Base-by-base conservation (phyloP, 2,113 vertebrate genomes). In the Microtus richardsoni region DNA sequence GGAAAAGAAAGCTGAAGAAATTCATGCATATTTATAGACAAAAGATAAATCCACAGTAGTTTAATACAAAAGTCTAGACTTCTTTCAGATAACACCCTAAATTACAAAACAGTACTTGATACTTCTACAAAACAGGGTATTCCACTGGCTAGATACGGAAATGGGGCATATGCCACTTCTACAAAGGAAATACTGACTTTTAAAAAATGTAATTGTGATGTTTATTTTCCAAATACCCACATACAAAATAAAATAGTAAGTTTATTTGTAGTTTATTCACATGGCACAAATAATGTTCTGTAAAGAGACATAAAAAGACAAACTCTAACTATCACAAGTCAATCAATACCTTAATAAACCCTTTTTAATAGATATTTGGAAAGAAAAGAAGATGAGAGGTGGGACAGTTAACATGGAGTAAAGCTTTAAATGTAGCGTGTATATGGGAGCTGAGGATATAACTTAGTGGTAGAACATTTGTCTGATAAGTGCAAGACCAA, bases 111-210 rank as follows among this genome's bases (percentile, higher is more conserved):
- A 95, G 70, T 70, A 13, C 9, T 93, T 93, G 41, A 71, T 58
- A 68, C 3, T 68, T 89, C 13, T 71, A 66, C 39, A 54, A 84
- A 66, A 70, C 10, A 85, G 41, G 94, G 36, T 87, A 89, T 82
- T 91, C 89, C 21, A 84, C 39, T 70, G 52, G 14, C 60, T 68
- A 5, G 14, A 89, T 87, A 41, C 75, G 14, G 36, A 91, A 21
- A 89, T 74, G 91, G 21, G 92, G 60, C 7, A 83, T 66, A 62
- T 78, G 73, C 33, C 19, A 70, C 39, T 83, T 86, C 3, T 78
- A 94, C 47, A 91, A 95, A 93, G 39, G 64, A 91, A 95, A 83
- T 93, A 91, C n/a, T 85, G 77, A 92, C 66, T 82, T 95, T 88
- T 94, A 78, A 73, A 93, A 96, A 95, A 82, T 86, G 30, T 92